Base-by-base conservation (phyloP, 1,140 invertebrate species). In the Condylostylus longicornis region DNA sequence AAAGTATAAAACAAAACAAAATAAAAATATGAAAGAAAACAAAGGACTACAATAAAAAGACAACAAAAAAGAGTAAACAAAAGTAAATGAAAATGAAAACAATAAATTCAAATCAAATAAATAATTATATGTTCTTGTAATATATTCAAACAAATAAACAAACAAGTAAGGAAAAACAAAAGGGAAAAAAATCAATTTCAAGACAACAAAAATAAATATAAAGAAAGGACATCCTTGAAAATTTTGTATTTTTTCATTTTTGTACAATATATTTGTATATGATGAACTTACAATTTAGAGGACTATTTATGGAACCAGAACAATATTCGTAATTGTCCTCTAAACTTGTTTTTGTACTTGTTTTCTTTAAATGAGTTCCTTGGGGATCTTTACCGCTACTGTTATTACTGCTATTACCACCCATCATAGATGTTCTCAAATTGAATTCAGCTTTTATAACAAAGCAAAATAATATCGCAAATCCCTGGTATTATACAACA, bases 301-400 rank as follows among this genome's bases (percentile, higher is more conserved):
- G 64, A 49, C 60, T 67, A 40, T 65, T 66, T 40, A 62, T 60
- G 35, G 65, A 49, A 12, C 50, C 54, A 37, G 57, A 56, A 43
- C 63, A 67, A n/a, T n/a, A n/a, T n/a, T n/a, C n/a, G 46, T 60
- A 66, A 40, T 54, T 58, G 15, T 65, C 62, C 30, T 61, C 57
- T 44, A 61, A 46, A 25, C 54, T 59, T 9, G 51, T 54, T 38
- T 54, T 48, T 18, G 54, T 49, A 13, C 40, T 58, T 33, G 50
- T 51, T 33, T 61, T 59, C 34, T 47, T 49, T 44, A 54, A 52
- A 3, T 51, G 37, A 7, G 46, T 30, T n/a, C n/a, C n/a, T n/a
- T n/a, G n/a, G n/a, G n/a, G n/a, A n/a, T n/a, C n/a, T n/a, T 33
- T 50, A 34, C 47, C 53, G 38, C 38, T 50, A 31, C 49, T 51